phyloP scores from a whole-genome alignment of 1,140 invertebrate species.

The Brachystomella parvula region DNA sequence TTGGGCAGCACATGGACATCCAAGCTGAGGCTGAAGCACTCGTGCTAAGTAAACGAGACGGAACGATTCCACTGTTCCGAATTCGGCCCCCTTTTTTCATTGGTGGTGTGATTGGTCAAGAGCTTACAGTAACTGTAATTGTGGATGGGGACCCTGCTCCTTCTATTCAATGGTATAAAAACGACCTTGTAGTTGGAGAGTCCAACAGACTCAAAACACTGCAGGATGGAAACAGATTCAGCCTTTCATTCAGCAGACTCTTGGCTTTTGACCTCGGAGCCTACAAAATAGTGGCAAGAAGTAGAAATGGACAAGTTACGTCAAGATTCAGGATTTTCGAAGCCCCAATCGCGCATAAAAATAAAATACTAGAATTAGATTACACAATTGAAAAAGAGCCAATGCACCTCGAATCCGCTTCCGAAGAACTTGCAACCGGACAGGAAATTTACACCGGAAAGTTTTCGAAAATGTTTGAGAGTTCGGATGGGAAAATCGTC shows the following conservation, averaged over 20 bases:
- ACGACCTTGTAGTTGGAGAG: slow-evolving; percentile 33
- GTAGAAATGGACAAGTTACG: slow-evolving; percentile 54
- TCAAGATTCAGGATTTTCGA: slow-evolving; percentile 46
- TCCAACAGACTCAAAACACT: slow-evolving; percentile 1
- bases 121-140: slow-evolving; percentile 45
- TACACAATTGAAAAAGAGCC: slow-evolving; percentile 1
- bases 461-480: slow-evolving; percentile 4
- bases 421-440: neutral
- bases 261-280: slow-evolving; percentile 73
- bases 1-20: slow-evolving; percentile 65
- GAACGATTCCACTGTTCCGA: slow-evolving; percentile 60
- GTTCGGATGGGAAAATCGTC: slow-evolving; percentile 7
- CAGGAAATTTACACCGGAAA: slow-evolving; percentile 6
- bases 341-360: neutral
- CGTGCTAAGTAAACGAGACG: slow-evolving; percentile 8
- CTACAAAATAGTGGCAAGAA: slow-evolving; percentile 90
- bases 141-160: slow-evolving; percentile 78
- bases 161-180: slow-evolving; percentile 88
- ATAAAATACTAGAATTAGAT: slow-evolving; percentile 6
- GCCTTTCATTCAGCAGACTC: neutral
- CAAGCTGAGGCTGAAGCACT: slow-evolving; percentile 44
- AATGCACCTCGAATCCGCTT: neutral
- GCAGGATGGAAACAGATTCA: neutral
- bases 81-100: slow-evolving; percentile 62
- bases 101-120: slow-evolving; percentile 13